Base-by-base conservation (phyloP, 2,113 vertebrate species). In the Ptychochromis oligacanthus region DNA sequence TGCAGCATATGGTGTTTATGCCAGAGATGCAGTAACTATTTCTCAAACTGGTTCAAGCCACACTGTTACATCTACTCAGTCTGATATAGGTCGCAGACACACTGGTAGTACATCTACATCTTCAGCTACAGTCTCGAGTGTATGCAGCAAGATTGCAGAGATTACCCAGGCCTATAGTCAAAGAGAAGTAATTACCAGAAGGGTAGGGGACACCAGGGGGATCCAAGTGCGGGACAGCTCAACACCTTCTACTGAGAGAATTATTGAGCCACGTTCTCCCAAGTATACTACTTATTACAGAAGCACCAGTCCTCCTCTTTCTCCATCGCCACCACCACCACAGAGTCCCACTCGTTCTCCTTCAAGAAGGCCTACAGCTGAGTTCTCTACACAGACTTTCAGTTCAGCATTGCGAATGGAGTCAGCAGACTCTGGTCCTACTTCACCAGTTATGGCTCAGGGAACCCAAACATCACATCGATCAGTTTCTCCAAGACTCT, bases 381-480 rank as follows among this genome's bases (percentile, higher is more conserved):
- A 99, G 88, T 97, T 98, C 91, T 99, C 98, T 54, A 97, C 97
- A 0, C 98, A 99, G 91, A 98, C 97, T 0, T 97, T 97, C 62
- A 97, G 91, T 84, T 95, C 95, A 1, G 86, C 95, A 55, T 89
- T 96, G 20, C 61, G 93, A 78, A 86, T 86, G 83, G 95, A 95
- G 10, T 83, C 93, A 28, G 87, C 93, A 11, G 59, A 93, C 22
- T 84, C 92, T 0, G 88, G 94, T 1, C 34, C 92, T 10, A 76
- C 94, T 11, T 96, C 97, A 60, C 95, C 97, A 40, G 97, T 97
- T 89, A 95, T 97, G 86, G 97, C 97, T 0, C 97, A 98, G 89
- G 97, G 96, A 56, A 99, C 97, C 0, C 98, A 99, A 86, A 99
- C 97, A 0, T 95, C 97, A 0, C 96, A 98, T 78, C 94, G 92